A percentile compares a stretch with the other conserved stretches of the same genome.
These are phyloP conservation scores for Trachelipus rathkii DNA, from an alignment of 1,140 invertebrate species.

Conservation along the genomic window DNA sequence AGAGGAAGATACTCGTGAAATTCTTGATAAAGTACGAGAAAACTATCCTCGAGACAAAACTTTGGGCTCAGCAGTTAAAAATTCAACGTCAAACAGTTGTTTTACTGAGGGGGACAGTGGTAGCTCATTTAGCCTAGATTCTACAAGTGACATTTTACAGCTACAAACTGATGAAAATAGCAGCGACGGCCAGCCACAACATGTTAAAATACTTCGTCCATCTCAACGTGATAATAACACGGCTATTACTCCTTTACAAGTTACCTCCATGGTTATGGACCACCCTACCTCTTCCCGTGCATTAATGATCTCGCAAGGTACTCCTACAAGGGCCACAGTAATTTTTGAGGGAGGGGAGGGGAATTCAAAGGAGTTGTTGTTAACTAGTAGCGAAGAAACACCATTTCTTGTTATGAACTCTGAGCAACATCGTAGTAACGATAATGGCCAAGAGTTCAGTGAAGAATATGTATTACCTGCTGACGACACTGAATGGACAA, in stretches of 20 bases:
- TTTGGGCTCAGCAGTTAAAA: not conserved
- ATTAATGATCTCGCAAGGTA: not conserved
- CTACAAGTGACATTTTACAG: slow-evolving; percentile 5
- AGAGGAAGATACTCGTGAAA: slow-evolving; percentile 29
- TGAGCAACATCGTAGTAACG: not conserved
- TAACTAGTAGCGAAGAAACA: slow-evolving; percentile 17
- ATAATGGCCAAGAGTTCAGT: slow-evolving; percentile 24
- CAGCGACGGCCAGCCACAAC: not conserved
- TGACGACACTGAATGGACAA: slow-evolving; percentile 43
- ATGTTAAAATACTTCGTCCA: not conserved
- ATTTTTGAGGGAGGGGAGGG: slow-evolving; percentile 27
- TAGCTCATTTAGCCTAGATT: not conserved
- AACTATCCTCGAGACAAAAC: not conserved
- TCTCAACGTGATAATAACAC: not conserved
- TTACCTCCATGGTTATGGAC: not conserved
- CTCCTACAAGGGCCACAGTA: slow-evolving; percentile 6
- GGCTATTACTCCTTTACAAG: not conserved
- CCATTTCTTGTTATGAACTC: not conserved
- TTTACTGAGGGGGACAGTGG: not conserved
- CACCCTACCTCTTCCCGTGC: not conserved
- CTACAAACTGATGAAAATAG: not conserved
- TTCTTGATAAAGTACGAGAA: not conserved
- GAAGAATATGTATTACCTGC: slow-evolving; percentile 43
- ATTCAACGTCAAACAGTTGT: not conserved
- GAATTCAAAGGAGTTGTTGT: slow-evolving; percentile 19